Conservation (phyloP, 53 echinoderm and acorn worm species). For the Patiria pectinifera region DNA sequence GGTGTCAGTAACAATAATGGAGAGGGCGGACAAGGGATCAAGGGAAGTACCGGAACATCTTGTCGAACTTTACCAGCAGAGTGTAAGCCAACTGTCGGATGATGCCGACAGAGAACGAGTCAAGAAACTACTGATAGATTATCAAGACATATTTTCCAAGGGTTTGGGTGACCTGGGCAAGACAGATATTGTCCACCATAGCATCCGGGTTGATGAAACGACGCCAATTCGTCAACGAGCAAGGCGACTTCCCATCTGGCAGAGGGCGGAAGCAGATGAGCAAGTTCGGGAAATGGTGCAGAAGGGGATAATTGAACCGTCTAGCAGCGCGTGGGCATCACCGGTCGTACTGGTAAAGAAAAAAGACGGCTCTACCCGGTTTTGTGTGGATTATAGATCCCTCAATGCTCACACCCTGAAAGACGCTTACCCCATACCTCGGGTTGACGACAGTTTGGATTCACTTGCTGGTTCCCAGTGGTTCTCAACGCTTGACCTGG, state of each 20-base stretch:
- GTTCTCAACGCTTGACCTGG: slow-evolving; percentile 11
- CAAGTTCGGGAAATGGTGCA: slow-evolving; percentile 19
- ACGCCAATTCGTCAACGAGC: slow-evolving; percentile 24
- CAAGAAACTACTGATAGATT: slow-evolving; percentile 29
- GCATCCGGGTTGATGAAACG: slow-evolving; percentile 36
- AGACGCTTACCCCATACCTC: slow-evolving; percentile 27
- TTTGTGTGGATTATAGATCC: slow-evolving; percentile 34
- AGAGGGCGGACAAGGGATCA: too few relatives aligned
- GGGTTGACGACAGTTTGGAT: slow-evolving; percentile 6
- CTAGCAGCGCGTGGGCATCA: slow-evolving; percentile 44
- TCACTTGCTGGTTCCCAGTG: background rate
- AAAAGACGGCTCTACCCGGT: slow-evolving; percentile 34
- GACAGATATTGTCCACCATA: slow-evolving; percentile 52
- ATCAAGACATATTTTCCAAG: slow-evolving; percentile 61
- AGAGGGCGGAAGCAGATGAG: slow-evolving; percentile 5
- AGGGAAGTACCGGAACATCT: too few relatives aligned
- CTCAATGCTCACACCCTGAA: slow-evolving; percentile 17
- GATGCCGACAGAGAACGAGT: slow-evolving; percentile 6
- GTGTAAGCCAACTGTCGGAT: background rate
- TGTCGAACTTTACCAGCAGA: too few relatives aligned
- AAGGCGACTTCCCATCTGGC: background rate
- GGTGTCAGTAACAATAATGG: too few relatives aligned
- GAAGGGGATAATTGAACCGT: slow-evolving; percentile 24
- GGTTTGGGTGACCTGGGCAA: slow-evolving; percentile 45
- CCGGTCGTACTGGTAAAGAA: slow-evolving; percentile 45